phyloP scores from a whole-genome alignment of 2,888 invertebrate species.

The Tyria jacobaeae region DNA sequence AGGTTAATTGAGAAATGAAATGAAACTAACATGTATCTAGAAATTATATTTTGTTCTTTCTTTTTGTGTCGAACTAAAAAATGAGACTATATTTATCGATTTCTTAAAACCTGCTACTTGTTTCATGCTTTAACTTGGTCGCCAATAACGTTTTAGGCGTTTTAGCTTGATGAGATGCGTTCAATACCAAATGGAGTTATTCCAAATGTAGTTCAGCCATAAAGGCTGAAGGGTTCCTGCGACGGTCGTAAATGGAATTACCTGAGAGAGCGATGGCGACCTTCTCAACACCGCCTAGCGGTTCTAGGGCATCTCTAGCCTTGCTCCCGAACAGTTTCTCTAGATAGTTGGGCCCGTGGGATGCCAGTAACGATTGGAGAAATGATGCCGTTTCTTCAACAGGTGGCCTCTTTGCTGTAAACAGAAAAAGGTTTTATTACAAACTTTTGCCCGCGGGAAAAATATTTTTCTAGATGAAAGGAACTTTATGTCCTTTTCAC shows the following conservation, averaged over 20 bases:
- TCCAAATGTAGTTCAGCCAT: constrained; percentile 18
- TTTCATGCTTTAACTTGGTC: constrained; percentile 24
- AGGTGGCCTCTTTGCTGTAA: constrained; percentile 96
- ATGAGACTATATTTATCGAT: too few species aligned
- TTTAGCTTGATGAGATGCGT: constrained; percentile 21
- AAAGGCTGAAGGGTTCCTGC: constrained; percentile 24
- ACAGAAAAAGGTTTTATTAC: constrained; percentile 33
- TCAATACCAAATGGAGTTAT: constrained; percentile 6
- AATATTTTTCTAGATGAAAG: too few species aligned
- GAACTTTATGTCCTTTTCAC: too few species aligned
- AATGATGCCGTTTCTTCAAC: constrained; percentile 99
- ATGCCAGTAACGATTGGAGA: constrained; percentile 96
- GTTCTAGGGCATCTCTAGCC: constrained; percentile 96
- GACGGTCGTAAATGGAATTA: constrained; percentile 69
- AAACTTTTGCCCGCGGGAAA: too few species aligned
- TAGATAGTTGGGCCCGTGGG: constrained; percentile 98
- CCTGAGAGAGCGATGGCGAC: constrained; percentile 98
- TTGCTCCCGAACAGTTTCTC: constrained; percentile 98
- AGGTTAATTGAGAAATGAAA: too few species aligned
- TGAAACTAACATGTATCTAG: too few species aligned
- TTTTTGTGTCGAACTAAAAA: too few species aligned
- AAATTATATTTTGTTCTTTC: too few species aligned
- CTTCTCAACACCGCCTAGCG: constrained; percentile 97
- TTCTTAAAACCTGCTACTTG: too few species aligned
- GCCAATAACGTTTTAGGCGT: constrained; percentile 33